phyloP scores from a whole-genome alignment of 2,113 vertebrate species.

The Hystrix brachyura region DNA sequence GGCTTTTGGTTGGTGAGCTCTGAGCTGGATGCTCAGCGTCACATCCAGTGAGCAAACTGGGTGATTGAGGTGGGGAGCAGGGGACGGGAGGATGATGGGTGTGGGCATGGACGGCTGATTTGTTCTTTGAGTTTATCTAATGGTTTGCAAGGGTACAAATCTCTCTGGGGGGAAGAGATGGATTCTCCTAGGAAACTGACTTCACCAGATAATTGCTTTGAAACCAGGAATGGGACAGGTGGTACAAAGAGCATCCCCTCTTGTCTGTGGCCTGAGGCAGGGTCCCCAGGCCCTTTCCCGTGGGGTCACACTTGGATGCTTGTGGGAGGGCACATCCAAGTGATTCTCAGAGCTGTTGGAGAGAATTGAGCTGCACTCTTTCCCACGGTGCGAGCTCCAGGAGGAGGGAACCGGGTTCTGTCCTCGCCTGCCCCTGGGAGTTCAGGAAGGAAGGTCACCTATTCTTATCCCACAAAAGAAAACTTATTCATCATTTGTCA shows the following conservation, averaged over 20 bases:
- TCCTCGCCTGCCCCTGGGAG: conserved; percentile 56
- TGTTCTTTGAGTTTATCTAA: conserved; percentile 84
- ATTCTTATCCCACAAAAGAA: conserved; percentile 83
- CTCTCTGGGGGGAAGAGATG: conserved; percentile 40
- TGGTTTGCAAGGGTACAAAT: conserved; percentile 77
- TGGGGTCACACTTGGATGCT: conserved; percentile 51
- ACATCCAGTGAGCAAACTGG: background rate
- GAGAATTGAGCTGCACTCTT: conserved; percentile 78
- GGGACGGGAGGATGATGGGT: background rate
- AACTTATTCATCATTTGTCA: conserved; percentile 81
- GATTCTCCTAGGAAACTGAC: conserved; percentile 85
- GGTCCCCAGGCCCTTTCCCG: background rate
- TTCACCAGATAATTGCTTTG: conserved; percentile 66
- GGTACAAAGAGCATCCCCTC: conserved; percentile 62
- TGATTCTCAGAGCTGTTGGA: conserved; percentile 77
- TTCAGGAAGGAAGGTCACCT: conserved; percentile 81
- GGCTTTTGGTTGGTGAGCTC: background rate
- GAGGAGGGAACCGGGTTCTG: conserved; percentile 61
- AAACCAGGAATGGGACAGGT: conserved; percentile 71
- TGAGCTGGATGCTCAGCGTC: conserved; percentile 44
- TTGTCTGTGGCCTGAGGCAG: background rate
- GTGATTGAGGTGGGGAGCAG: conserved; percentile 7
- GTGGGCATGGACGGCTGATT: conserved; percentile 59
- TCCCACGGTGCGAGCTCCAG: conserved; percentile 82
- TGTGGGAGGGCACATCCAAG: conserved; percentile 67